A percentile compares a stretch with the other conserved stretches of the same genome.
Evolutionary conservation across 2,888 invertebrate species (phyloP).

Genomic region (Synergus japonicus): DNA sequence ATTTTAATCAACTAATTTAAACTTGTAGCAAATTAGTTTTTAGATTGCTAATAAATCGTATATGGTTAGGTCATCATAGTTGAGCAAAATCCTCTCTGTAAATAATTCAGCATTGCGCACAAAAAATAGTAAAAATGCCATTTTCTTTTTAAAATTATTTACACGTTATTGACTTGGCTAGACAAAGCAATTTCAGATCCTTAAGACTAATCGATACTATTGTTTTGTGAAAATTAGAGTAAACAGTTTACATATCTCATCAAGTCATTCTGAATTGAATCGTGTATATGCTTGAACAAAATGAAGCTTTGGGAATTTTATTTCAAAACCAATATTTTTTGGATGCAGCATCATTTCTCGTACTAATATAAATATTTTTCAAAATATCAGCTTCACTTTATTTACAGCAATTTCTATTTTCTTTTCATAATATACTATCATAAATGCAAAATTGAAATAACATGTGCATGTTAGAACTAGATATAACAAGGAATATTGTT

Average conservation of each 20-base stretch:
- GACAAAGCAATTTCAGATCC: neutral
- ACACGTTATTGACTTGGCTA: conserved; percentile 31
- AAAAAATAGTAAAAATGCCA: neutral
- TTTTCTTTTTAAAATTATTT: conserved; percentile 22
- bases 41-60: neutral
- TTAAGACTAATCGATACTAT: conserved; percentile 23
- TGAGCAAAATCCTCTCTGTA: neutral
- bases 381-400: conserved; percentile 11
- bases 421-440: neutral
- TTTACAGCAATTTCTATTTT: neutral
- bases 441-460: conserved; percentile 25
- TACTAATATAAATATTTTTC: neutral
- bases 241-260: conserved; percentile 28
- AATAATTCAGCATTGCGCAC: conserved; percentile 12
- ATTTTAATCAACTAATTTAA: neutral
- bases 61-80: neutral
- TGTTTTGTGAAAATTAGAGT: neutral
- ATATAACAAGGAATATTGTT: conserved; percentile 36
- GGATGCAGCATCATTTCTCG: neutral
- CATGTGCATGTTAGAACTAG: conserved; percentile 34
- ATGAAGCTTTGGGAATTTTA: neutral
- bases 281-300: neutral
- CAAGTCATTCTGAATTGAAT: conserved; percentile 16
- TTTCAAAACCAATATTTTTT: neutral
- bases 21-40: neutral